Base-by-base conservation (phyloP, 2,888 invertebrate species). In the Noctua comes region DNA sequence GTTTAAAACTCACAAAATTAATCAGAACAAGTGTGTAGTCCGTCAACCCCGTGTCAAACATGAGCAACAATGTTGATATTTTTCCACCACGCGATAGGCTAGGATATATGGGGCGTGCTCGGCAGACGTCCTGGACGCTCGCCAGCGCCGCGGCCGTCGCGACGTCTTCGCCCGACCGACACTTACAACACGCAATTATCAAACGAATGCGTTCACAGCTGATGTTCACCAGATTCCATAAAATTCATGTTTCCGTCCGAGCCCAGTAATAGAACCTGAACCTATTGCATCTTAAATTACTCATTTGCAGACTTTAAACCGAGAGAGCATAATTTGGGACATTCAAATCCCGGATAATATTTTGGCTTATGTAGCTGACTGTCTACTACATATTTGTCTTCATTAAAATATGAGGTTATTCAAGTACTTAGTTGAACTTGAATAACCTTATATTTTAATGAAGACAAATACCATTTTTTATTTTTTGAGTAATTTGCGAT, bases 141-240 rank as follows among this genome's bases (percentile, higher is more conserved):
- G 87, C 89, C 89, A 89, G 84, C 62, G 5, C 48, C 54, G 76
- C 65, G 69, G 82, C 83, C 79, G 75, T 82, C 84, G 79, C 88
- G 80, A 76, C 86, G 73, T 73, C 84, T 86, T 87, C 82, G 85
- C 82, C 74, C 83, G 74, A 73, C 76, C 73, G 77, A 86, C 79
- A 86, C 84, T 88, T 85, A 88, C 87, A 89, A 79, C 82, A 77
- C 79, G 66, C 72, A 87, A 88, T 88, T 89, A 89, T 89, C 89
- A 89, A 89, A 89, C 86, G 86, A 86, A 80, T 27, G 68, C 80
- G 73, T 80, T 70, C 69, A 79, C 62, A 62, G 48, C 68, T 85
- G 89, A 89, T 84, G 80, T 85, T 83, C 79, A 83, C 70, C 90
- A 89, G 88, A 86, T 85, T 79, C 79, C 76, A 81, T 87, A 77